Base-by-base conservation (phyloP, 2,113 vertebrate genomes). In the Corythornis vintsioides region DNA sequence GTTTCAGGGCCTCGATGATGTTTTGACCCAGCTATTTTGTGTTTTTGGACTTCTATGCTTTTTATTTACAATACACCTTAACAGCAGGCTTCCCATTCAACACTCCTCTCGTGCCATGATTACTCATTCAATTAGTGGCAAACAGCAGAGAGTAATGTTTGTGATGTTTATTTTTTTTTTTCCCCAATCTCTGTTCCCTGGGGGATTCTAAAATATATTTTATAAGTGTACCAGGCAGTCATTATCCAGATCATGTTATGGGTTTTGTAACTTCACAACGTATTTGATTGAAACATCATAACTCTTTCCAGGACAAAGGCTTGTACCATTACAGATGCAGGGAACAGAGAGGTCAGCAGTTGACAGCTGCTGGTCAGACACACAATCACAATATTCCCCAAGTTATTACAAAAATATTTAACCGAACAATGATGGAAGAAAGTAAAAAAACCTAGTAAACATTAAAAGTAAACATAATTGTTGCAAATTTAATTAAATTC, bases 231-330 rank as follows among this genome's bases (percentile, higher is more conserved):
- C 77, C 91, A 50, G 88, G 80, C 83, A 91, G 75, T 97, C 82
- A 91, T 93, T 95, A 92, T 95, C 92, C 85, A 91, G 78, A 95
- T 96, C 82, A 64, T 91, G 86, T 95, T 97, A 95, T 94, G 83
- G 86, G 92, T 88, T 98, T 97, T 96, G 91, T 97, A 96, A 96
- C 91, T 97, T 95, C 89, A 88, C 94, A 63, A 78, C 96, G 80
- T 88, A 94, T 97, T 96, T 84, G 55, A 96, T 95, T 95, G 95
- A 97, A 97, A 96, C 86, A 96, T 95, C 96, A 55, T 97, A 97
- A 97, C 89, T 97, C 96, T 95, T 97, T 95, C 92, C 93, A 93
- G 97, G 96, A 97, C 96, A 97, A 97, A 95, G 94, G 86, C 95
- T 97, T 95, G 93, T 96, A 96, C 94, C 91, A 55, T 96, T 97